Evolutionary conservation across 2,888 invertebrate genomes (phyloP), one percentile per base, ranked within the genome.

Genomic region (Esperia sulphurella): DNA sequence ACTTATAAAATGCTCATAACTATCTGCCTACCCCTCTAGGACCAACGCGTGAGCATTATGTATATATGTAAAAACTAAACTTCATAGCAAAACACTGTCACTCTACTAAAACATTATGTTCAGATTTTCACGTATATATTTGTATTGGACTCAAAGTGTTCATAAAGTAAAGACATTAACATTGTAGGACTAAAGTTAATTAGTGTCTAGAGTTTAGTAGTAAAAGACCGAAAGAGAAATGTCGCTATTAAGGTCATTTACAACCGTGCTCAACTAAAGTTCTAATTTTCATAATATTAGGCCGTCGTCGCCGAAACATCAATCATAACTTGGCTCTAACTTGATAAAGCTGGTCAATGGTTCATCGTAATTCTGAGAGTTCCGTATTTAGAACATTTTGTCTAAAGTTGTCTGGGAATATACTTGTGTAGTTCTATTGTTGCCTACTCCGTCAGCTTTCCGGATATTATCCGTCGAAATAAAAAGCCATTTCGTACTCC

Each of bases 221-320:
- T 21, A 7, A 14, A 9, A 30, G 14, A 13, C 8, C 33, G 1
- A 10, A 33, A 14, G 35, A 35, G 14, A 40, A 38, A 49, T 41
- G 12, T 28, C n/a, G 41, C 29, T 39, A 43, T 45, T 44, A 43
- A 40, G 14, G 59, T 65, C 61, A 58, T 58, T 57, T 64, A 57
- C 46, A 55, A 56, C 56, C 64, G 57, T 60, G 59, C 57, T 63
- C 51, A 60, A 61, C 61, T 59, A 58, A 64, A 69, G 58, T 66
- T 75, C 71, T 72, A 75, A 79, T 79, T 75, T 73, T 68, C 73
- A 66, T 63, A 68, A 61, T 66, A 74, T 76, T 72, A 51, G 61
- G 62, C 59, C 63, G 65, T 74, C 71, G 71, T 68, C 70, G 61
- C 65, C 46, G 58, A 60, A 64, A 61, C 79, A 81, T 81, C 77